Evolutionary conservation across 2,113 vertebrate species (phyloP).

Genomic region (Steatornis caripensis): DNA sequence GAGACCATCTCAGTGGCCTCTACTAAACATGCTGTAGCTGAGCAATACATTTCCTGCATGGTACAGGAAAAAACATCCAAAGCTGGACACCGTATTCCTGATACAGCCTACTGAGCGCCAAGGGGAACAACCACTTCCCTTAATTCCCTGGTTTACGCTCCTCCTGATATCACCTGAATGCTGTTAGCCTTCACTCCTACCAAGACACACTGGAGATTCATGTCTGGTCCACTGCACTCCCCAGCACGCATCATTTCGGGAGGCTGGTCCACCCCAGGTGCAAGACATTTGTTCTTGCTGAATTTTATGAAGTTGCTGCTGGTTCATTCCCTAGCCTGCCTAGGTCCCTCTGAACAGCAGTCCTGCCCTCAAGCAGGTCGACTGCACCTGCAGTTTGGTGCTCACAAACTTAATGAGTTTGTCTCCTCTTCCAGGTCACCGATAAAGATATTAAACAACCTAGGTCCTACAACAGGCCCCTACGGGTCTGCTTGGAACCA

Average conservation of each 20-base stretch:
- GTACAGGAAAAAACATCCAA: background rate
- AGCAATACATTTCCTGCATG: background rate
- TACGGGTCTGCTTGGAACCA: background rate
- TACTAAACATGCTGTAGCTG: background rate
- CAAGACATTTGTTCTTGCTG: background rate
- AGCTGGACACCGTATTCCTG: background rate
- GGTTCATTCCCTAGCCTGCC: background rate
- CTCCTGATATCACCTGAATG: accelerated
- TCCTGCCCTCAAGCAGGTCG: background rate
- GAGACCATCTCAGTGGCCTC: background rate
- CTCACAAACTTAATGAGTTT: background rate
- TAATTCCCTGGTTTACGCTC: background rate
- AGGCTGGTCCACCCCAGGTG: background rate
- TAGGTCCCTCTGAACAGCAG: background rate
- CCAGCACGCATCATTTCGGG: background rate
- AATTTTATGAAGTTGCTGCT: background rate
- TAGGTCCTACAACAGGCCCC: background rate
- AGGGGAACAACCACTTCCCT: background rate
- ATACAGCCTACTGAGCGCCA: background rate
- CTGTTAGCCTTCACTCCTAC: background rate
- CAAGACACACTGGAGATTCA: background rate
- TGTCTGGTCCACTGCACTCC: accelerated
- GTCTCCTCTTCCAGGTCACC: background rate
- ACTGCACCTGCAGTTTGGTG: background rate
- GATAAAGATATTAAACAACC: background rate